These are phyloP conservation scores for Malacoraja senta DNA, from an alignment of 2,797 vertebrate genomes.

Conservation along the genomic window DNA sequence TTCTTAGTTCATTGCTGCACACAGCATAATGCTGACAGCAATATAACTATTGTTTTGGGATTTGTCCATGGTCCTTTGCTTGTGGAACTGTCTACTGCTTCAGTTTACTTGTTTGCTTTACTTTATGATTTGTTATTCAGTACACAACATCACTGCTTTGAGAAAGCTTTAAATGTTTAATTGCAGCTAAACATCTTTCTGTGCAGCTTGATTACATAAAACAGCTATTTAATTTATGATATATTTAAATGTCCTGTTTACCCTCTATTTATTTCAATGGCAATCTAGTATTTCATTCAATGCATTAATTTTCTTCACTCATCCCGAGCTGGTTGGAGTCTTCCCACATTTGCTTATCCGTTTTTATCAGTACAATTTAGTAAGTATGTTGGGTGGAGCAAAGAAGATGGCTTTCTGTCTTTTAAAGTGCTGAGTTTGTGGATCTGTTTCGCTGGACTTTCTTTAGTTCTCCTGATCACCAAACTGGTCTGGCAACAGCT, in stretches of 20 bases:
- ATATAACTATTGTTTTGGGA: neutral
- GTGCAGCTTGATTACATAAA: slow-evolving; percentile 19
- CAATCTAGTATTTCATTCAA: neutral
- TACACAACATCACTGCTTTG: neutral
- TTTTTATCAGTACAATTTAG: too few species aligned
- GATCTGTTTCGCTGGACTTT: neutral
- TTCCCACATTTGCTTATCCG: too few species aligned
- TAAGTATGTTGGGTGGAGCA: too few species aligned
- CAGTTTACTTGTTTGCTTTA: slow-evolving; percentile 1
- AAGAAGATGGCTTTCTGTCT: neutral
- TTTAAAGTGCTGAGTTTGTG: neutral
- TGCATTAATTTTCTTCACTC: too few species aligned
- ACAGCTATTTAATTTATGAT: neutral
- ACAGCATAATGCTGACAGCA: neutral
- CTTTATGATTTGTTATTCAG: slow-evolving; percentile 12
- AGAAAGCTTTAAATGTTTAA: slow-evolving; percentile 9
- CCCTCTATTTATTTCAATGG: neutral
- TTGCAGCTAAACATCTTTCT: neutral
- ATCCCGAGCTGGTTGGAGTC: too few species aligned
- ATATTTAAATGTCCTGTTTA: neutral
- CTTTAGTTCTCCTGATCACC: neutral
- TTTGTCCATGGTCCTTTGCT: neutral
- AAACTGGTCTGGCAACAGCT: too few species aligned
- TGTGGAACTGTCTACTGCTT: neutral
- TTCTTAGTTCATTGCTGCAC: neutral